These are phyloP conservation scores for Cheilosia vulpina DNA, from an alignment of 2,888 invertebrate genomes.

Conservation along the genomic window DNA sequence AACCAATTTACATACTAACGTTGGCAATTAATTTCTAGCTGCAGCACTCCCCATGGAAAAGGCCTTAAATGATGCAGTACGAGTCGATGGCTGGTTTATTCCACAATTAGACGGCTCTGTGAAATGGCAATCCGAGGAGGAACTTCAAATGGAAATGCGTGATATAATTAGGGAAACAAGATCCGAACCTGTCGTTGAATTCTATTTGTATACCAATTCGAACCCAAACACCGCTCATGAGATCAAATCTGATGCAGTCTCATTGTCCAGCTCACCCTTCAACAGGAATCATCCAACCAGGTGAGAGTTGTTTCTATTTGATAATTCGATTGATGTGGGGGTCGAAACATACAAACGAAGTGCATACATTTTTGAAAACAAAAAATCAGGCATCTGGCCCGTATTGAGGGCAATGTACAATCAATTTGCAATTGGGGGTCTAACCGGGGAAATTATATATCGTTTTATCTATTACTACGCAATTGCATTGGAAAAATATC, in stretches of 20 bases:
- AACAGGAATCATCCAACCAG: constrained; percentile 67
- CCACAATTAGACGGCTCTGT: constrained; percentile 72
- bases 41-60: constrained; percentile 69
- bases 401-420: too few relatives aligned
- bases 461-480: too few relatives aligned
- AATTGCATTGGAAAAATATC: too few relatives aligned
- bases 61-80: neutral
- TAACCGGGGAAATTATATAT: too few relatives aligned
- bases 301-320: neutral
- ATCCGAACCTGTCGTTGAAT: constrained; percentile 16
- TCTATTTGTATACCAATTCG: constrained; percentile 64
- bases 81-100: constrained; percentile 69
- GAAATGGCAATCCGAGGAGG: constrained; percentile 72
- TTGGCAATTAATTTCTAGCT: constrained; percentile 1
- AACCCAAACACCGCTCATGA: constrained; percentile 50
- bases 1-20: neutral
- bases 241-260: constrained; percentile 3
- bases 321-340: too few relatives aligned
- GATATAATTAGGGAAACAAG: constrained; percentile 4
- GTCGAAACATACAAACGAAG: too few relatives aligned
- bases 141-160: constrained; percentile 60
- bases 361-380: too few relatives aligned
- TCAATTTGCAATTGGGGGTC: too few relatives aligned
- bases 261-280: constrained; percentile 58
- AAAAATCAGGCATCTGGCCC: too few relatives aligned